Evolutionary conservation across 23 tunicate species (phyloP), one percentile per base, ranked within the genome.

Genomic region (Oikopleura dioica): DNA sequence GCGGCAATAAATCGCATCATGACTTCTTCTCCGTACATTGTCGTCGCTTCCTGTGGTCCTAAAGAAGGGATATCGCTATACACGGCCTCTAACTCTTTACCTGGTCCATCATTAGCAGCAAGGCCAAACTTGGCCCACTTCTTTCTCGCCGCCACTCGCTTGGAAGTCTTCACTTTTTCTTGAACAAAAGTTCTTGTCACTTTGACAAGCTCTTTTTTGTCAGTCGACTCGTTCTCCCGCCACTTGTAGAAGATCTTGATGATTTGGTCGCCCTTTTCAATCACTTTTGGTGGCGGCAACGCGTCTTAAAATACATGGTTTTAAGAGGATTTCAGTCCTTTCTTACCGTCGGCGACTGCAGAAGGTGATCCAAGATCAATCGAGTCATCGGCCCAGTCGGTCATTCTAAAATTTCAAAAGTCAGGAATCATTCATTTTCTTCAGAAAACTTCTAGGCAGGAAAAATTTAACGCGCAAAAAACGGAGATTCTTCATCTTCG

Each of bases 101-200:
- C 96, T 36, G 91, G 83, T 0, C 75, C 69, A 82, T 89, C 96
- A 63, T 89, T 68, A 35, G 23, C 69, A 28, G 96, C 84, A 23
- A 77, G 38, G 0, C 96, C 96, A 82, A 89, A 89, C 72, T 89
- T 89, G 28, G 86, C 78, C 1, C 82, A 59, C 28, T 76, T 51
- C 38, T 85, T 89, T 77, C 96, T 82, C 36, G 82, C 76, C 0
- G 96, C 96, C 37, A 83, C 96, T 26, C 86, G 82, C 78, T 85
- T 85, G 35, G 96, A 85, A 37, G 87, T 85, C 76, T 85, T 85
- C 78, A 78, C 68, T 16, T 68, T 82, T 78, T 89, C 91, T 16
- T 9, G 55, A 44, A 16, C 55, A 44, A 44, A 44, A 9, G 55
- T 44, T 44, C 55, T 44, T 9, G 55, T 44, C 16, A 44, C 55